phyloP scores from a whole-genome alignment of 2,113 vertebrate species.

The Trochalopteron elliotii region DNA sequence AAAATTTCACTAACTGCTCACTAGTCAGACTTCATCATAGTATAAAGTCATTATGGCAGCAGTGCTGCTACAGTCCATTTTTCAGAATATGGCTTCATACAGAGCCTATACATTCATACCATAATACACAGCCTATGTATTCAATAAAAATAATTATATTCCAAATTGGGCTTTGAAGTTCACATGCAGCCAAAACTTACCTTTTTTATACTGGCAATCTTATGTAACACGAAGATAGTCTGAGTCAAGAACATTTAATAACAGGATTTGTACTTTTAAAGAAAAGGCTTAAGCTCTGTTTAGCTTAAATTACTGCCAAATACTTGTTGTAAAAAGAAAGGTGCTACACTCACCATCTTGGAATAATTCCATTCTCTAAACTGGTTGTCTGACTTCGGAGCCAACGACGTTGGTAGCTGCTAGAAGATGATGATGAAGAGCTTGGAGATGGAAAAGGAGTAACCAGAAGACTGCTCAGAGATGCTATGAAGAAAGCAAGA shows the following conservation, averaged over 20 bases:
- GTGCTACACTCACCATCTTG: conserved; percentile 75
- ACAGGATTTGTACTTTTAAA: neutral
- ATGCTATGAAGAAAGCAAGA: conserved; percentile 72
- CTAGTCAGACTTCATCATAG: neutral
- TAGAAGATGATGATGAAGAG: conserved; percentile 81
- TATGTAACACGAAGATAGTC: neutral
- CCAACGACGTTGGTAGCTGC: conserved; percentile 87
- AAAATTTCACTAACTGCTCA: conserved; percentile 9
- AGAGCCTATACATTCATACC: neutral
- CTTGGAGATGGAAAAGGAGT: conserved; percentile 86
- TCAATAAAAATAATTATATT: neutral
- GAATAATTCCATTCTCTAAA: conserved; percentile 83
- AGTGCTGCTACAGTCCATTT: neutral
- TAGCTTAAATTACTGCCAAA: neutral
- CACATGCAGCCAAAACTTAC: neutral
- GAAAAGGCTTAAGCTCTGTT: neutral
- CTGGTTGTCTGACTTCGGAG: conserved; percentile 87
- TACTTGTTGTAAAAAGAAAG: neutral
- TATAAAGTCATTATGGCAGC: neutral
- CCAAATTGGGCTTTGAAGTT: neutral
- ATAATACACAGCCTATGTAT: neutral
- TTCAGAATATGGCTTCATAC: neutral
- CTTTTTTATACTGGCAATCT: neutral
- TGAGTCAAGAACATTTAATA: neutral
- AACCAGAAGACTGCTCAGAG: conserved; percentile 85